phyloP scores from a whole-genome alignment of 2,797 vertebrate genomes.

The Urophycis tenuis region DNA sequence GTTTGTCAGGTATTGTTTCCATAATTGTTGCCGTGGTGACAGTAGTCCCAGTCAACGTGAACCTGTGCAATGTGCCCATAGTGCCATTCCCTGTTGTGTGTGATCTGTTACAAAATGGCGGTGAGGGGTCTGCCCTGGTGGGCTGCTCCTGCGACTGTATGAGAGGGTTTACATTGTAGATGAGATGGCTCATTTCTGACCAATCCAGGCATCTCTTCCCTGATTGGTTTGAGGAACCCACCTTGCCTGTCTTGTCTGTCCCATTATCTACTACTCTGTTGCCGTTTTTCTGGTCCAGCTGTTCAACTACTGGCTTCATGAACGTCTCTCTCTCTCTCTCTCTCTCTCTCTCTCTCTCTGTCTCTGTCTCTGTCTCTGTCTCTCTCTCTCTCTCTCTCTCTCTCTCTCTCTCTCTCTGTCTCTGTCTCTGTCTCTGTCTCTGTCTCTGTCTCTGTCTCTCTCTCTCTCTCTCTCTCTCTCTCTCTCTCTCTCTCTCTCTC shows the following conservation, averaged over 20 bases:
- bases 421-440: constrained; percentile 21
- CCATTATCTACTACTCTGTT: not conserved
- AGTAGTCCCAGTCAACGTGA: not conserved
- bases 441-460: not conserved
- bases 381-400: not conserved
- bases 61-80: not conserved
- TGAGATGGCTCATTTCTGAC: not conserved
- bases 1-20: constrained; percentile 56
- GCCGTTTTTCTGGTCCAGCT: not conserved
- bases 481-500: constrained; percentile 8
- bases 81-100: too few relatives aligned
- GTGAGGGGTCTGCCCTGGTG: not conserved
- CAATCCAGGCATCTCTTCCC: not conserved
- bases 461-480: not conserved
- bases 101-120: too few relatives aligned
- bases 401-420: constrained; percentile 19
- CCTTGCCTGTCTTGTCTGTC: not conserved
- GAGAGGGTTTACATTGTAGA: not conserved
- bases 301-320: not conserved
- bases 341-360: constrained; percentile 21
- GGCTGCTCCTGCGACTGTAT: not conserved
- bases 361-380: not conserved
- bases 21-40: constrained; percentile 26
- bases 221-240: not conserved
- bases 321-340: constrained; percentile 6